Evolutionary conservation across 2,888 invertebrate genomes (phyloP).

Genomic region (Fragum fragum): DNA sequence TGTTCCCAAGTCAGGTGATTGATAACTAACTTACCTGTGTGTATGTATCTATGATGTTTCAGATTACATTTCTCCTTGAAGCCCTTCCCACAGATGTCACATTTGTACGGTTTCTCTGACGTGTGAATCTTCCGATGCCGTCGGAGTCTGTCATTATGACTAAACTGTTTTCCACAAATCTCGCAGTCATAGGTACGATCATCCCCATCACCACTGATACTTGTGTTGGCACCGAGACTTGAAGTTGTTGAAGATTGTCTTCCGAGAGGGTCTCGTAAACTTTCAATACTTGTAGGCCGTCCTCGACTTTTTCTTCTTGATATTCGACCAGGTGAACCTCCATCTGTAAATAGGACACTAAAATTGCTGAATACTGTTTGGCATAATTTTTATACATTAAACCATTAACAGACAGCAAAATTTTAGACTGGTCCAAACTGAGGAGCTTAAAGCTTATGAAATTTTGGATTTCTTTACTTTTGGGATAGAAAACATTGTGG

Average conservation of each 20-base stretch:
- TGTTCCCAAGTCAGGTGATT: too few relatives aligned
- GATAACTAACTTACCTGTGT: conserved; percentile 63
- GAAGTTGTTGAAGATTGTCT: conserved; percentile 63
- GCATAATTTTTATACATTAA: too few relatives aligned
- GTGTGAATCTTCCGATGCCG: conserved; percentile 69
- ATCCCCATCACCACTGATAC: conserved; percentile 56
- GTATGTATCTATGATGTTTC: conserved; percentile 67
- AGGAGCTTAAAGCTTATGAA: too few relatives aligned
- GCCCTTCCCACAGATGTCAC: conserved; percentile 68
- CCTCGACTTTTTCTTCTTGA: conserved; percentile 65
- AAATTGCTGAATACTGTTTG: too few relatives aligned
- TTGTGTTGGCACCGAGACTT: conserved; percentile 62
- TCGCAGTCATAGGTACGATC: conserved; percentile 67
- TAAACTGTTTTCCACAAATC: conserved; percentile 67
- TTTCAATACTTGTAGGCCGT: conserved; percentile 66
- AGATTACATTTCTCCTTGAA: conserved; percentile 68
- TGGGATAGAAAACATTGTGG: too few relatives aligned
- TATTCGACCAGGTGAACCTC: conserved; percentile 55
- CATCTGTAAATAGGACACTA: conserved; percentile 27
- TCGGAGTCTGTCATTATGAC: conserved; percentile 63
- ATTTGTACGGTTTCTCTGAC: conserved; percentile 67
- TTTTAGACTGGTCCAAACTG: too few relatives aligned
- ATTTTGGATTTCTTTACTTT: too few relatives aligned
- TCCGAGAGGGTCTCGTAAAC: conserved; percentile 61
- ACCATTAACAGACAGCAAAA: too few relatives aligned